phyloP scores from a whole-genome alignment of 2,888 invertebrate genomes.

The Trichopoda pennipes region DNA sequence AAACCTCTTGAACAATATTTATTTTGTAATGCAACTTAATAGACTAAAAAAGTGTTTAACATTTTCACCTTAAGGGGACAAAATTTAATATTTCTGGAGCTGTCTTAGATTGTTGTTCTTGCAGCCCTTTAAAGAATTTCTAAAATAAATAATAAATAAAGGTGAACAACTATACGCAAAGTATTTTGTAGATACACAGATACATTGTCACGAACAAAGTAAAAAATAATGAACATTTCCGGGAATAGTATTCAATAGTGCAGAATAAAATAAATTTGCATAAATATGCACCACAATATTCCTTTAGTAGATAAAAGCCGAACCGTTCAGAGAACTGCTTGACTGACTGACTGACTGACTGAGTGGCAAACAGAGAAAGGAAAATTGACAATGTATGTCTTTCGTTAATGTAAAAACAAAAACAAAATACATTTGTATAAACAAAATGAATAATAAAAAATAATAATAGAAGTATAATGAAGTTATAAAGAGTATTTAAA shows the following conservation, averaged over 20 bases:
- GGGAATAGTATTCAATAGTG: constrained; percentile 46
- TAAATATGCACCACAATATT: constrained; percentile 46
- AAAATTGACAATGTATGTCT: constrained; percentile 16
- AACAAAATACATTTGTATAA: constrained; percentile 36
- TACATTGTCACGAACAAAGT: constrained; percentile 49
- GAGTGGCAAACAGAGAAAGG: neutral
- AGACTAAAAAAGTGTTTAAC: neutral
- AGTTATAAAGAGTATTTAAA: constrained; percentile 42
- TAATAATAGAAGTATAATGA: constrained; percentile 32
- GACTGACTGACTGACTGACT: too few relatives aligned
- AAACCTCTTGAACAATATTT: constrained; percentile 23
- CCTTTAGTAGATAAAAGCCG: constrained; percentile 33
- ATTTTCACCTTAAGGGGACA: constrained; percentile 41
- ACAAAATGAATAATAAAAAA: constrained; percentile 18
- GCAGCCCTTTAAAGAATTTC: constrained; percentile 41
- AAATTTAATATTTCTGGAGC: neutral
- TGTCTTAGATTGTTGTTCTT: neutral
- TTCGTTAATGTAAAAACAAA: constrained; percentile 1
- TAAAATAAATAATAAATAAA: constrained; percentile 42
- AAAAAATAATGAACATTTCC: constrained; percentile 51
- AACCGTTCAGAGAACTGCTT: constrained; percentile 36
- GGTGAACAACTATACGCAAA: constrained; percentile 44
- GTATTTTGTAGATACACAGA: constrained; percentile 40
- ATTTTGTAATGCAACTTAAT: constrained; percentile 26
- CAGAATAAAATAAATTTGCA: constrained; percentile 58